A percentile compares a stretch with the other conserved stretches of the same genome.
phyloP scores from a whole-genome alignment of 2,888 invertebrate species.

The Dichetophora obliterata region DNA sequence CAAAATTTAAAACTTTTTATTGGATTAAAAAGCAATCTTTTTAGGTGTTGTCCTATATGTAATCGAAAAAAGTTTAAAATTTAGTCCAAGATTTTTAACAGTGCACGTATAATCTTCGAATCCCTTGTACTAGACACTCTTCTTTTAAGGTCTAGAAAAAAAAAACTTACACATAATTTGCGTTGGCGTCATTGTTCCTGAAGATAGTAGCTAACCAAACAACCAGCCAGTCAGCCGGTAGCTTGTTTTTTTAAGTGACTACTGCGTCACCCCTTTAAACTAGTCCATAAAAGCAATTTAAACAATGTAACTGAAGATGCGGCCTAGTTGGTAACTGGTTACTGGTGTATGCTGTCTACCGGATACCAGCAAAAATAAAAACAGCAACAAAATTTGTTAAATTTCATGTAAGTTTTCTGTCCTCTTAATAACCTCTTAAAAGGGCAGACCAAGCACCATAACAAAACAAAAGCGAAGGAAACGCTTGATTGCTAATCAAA shows the following conservation, averaged over 20 bases:
- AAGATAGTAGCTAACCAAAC: not conserved
- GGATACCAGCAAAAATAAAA: no score
- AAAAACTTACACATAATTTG: slow-evolving; percentile 25
- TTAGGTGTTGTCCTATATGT: no score
- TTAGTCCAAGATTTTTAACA: no score
- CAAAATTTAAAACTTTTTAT: no score
- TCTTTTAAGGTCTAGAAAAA: slow-evolving; percentile 5
- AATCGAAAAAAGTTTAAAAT: no score
- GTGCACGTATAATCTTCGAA: not conserved
- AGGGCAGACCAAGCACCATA: slow-evolving; percentile 1
- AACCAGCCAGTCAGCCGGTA: slow-evolving; percentile 1
- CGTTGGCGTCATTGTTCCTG: slow-evolving; percentile 37
- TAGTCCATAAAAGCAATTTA: no score
- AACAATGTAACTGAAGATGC: no score
- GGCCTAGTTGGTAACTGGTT: not conserved
- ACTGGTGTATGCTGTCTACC: no score
- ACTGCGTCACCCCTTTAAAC: slow-evolving; percentile 2
- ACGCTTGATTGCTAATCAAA: slow-evolving; percentile 37
- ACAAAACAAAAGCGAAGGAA: not conserved
- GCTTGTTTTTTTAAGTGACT: slow-evolving; percentile 3
- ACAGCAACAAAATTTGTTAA: no score
- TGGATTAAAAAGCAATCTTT: no score
- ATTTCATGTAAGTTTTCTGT: no score
- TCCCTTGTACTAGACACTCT: not conserved
- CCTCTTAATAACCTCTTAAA: no score